A percentile compares a stretch with the other conserved stretches of the same genome.
These are phyloP conservation scores for Pyrrhia umbra DNA, from an alignment of 2,888 invertebrate genomes.

Conservation along the genomic window DNA sequence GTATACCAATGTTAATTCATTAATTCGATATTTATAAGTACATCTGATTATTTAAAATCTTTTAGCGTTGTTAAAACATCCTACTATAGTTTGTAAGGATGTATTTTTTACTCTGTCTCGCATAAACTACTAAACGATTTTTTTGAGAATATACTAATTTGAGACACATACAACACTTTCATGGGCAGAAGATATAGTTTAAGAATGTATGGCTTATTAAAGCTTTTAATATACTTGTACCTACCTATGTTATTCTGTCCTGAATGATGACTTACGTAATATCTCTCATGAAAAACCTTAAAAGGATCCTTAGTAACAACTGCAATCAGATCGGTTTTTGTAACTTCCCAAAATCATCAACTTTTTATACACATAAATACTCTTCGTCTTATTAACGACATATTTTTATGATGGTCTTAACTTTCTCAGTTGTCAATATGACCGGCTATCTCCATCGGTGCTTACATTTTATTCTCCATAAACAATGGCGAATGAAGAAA, in stretches of 20 bases:
- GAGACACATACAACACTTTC: too few relatives aligned
- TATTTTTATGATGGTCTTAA: slow-evolving; percentile 18
- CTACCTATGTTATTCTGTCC: too few relatives aligned
- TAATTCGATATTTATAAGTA: background rate
- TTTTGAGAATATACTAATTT: too few relatives aligned
- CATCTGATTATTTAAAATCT: too few relatives aligned
- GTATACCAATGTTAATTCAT: background rate
- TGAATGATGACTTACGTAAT: too few relatives aligned
- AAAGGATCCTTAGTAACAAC: background rate
- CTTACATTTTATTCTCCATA: slow-evolving; percentile 64
- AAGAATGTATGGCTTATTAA: too few relatives aligned
- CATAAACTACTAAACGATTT: too few relatives aligned
- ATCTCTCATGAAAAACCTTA: too few relatives aligned
- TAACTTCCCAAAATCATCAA: background rate
- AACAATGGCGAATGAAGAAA: slow-evolving; percentile 74
- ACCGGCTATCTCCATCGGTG: slow-evolving; percentile 45
- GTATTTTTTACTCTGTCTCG: too few relatives aligned
- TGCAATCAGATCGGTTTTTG: background rate
- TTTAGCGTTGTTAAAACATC: background rate
- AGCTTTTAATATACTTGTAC: too few relatives aligned
- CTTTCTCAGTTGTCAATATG: slow-evolving; percentile 29
- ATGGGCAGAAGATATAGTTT: too few relatives aligned
- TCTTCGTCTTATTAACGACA: background rate
- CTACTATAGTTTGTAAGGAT: too few relatives aligned
- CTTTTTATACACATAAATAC: slow-evolving; percentile 15